Base-by-base conservation (phyloP, 1,140 invertebrate species). In the Saccostrea glomerata region DNA sequence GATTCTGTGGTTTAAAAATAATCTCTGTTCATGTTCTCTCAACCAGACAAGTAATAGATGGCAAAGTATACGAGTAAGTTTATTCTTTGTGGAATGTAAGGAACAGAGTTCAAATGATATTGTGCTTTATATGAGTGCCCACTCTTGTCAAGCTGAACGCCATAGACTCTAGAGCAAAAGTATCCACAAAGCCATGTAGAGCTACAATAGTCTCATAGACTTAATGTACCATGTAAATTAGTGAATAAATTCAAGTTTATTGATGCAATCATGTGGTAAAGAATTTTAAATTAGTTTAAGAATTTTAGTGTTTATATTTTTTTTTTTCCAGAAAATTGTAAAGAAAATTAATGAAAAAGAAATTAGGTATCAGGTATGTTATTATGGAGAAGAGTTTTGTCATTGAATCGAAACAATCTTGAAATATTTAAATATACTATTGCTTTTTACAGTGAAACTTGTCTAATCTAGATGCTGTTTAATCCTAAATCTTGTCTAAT, bases 1-100 rank as follows among this genome's bases (percentile, higher is more conserved):
- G 60, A 95, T 97, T 84, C 96, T 96, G 90, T 99, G 98, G 98
- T 93, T 97, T 91, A 97, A 97, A 93, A 96, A 97, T 58, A 97
- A 97, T 92, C 13, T 91, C 7, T 94, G 93, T 90, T 60, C 92
- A 23, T 94, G 93, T 89, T 93, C 93, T 56, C 92, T 92, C 83
- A 90, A 93, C 84, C 92, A 93, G 77, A 94, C 95, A 84, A 90
- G 92, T 40, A 94, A 92, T 88, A 87, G 94, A 82, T 95, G 95
- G 95, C 93, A 95, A 87, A 95, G 94, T 91, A 95, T 95, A 84
- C 91, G 93, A 90, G 95, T 95, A 92, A 86, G 92, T 87, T 13
- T 13, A 84, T 4, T 36, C 15, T 17, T 63, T 36, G 30, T 36
- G 30, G 30, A 36, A 36, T 36, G 17, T 85, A 25, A 13, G 56